phyloP scores from a whole-genome alignment of 1,140 invertebrate species.

The Wiebesia pumilae region DNA sequence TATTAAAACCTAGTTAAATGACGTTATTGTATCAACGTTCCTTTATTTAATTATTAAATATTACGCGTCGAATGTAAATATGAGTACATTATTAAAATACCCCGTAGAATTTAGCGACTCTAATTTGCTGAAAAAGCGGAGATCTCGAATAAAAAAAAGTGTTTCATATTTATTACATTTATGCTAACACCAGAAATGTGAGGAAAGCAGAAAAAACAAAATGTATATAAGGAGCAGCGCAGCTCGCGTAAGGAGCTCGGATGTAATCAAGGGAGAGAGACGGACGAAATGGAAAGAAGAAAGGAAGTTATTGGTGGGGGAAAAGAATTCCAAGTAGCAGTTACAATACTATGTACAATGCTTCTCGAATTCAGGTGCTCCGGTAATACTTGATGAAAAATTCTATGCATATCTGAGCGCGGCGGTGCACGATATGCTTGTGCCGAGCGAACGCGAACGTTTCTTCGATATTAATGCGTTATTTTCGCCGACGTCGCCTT shows the following conservation, averaged over 20 bases:
- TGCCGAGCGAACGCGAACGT: neutral
- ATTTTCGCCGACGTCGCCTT: slow-evolving; percentile 31
- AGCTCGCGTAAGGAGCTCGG: neutral
- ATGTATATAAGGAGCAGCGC: neutral
- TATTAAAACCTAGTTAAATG: neutral
- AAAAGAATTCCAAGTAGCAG: slow-evolving; percentile 47
- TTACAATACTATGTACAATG: slow-evolving; percentile 54
- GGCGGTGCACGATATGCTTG: neutral
- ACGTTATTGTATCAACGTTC: neutral
- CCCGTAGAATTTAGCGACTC: neutral
- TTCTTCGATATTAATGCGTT: slow-evolving; percentile 50
- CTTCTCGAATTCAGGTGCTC: slow-evolving; percentile 57
- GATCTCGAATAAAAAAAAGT: neutral
- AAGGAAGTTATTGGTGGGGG: neutral
- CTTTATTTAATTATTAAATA: neutral
- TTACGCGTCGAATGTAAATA: neutral
- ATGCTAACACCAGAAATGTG: neutral
- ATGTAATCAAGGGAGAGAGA: slow-evolving; percentile 7
- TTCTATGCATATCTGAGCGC: slow-evolving; percentile 63
- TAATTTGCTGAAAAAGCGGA: neutral
- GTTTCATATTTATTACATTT: slow-evolving; percentile 20
- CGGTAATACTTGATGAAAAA: slow-evolving; percentile 60
- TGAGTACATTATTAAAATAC: neutral
- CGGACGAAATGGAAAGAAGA: slow-evolving; percentile 50
- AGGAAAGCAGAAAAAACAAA: slow-evolving; percentile 15